Evolutionary conservation across 2,888 invertebrate genomes (phyloP).

Genomic region (Trissolcus japonicus): DNA sequence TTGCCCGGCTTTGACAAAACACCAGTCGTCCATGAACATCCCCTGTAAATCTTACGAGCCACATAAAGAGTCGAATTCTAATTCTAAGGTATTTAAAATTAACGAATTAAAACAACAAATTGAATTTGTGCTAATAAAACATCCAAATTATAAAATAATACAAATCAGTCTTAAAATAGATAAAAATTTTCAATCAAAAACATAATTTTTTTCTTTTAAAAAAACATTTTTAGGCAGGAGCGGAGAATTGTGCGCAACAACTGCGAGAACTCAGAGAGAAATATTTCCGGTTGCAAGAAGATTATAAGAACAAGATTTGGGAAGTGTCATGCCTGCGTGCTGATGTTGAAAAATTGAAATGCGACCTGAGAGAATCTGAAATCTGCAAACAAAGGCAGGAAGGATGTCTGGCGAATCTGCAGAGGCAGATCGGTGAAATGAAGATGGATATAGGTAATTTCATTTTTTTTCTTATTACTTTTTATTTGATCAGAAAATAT

Average conservation of each 20-base stretch:
- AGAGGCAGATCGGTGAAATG: constrained; percentile 77
- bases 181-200: too few relatives aligned
- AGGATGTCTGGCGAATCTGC: constrained; percentile 79
- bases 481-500: neutral
- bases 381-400: constrained; percentile 79
- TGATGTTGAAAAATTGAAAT: constrained; percentile 77
- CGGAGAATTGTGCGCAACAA: constrained; percentile 68
- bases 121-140: too few relatives aligned
- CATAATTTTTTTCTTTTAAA: too few relatives aligned
- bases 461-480: too few relatives aligned
- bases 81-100: neutral
- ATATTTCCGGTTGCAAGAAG: constrained; percentile 81
- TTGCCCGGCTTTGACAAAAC: constrained; percentile 50
- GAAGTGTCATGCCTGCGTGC: constrained; percentile 80
- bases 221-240: constrained; percentile 1
- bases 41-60: neutral
- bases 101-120: neutral
- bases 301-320: constrained; percentile 82
- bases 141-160: neutral
- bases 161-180: too few relatives aligned
- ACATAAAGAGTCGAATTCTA: neutral
- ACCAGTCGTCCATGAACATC: constrained; percentile 1
- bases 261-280: constrained; percentile 77
- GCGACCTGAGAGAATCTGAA: constrained; percentile 73
- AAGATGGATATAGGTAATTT: constrained; percentile 73